Evolutionary conservation across 2,888 invertebrate genomes (phyloP).

Genomic region (Lasiommata megera): DNA sequence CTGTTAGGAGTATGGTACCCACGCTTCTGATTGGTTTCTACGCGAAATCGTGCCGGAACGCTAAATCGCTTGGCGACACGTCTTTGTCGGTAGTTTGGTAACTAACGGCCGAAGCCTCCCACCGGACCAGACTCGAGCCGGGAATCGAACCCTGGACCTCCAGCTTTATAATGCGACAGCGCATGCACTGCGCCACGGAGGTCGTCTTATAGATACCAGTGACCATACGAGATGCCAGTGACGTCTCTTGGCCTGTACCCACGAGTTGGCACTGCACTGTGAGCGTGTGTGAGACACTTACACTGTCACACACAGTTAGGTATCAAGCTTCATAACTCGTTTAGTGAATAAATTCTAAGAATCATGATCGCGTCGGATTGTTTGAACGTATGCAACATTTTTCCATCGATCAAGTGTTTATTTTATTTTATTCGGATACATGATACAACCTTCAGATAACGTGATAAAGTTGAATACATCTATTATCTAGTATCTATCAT

Average conservation of each 20-base stretch:
- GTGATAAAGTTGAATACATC: not conserved
- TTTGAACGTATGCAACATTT: slow-evolving; percentile 49
- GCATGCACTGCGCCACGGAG: no score
- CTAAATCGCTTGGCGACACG: no score
- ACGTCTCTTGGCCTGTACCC: not conserved
- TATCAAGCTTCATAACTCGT: slow-evolving; percentile 61
- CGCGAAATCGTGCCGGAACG: no score
- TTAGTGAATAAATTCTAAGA: slow-evolving; percentile 73
- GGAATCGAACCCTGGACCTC: no score
- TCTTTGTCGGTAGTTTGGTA: no score
- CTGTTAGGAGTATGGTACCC: no score
- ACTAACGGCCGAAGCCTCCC: no score
- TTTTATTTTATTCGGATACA: not conserved
- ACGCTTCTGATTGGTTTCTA: no score
- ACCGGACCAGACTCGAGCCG: no score
- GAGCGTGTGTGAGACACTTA: slow-evolving; percentile 43
- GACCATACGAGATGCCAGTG: slow-evolving; percentile 16
- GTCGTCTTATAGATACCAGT: no score
- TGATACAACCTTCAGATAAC: not conserved
- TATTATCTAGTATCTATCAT: no score
- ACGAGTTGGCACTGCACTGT: slow-evolving; percentile 36
- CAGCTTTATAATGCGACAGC: no score
- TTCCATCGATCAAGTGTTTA: slow-evolving; percentile 44
- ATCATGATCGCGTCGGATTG: slow-evolving; percentile 58
- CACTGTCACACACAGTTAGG: slow-evolving; percentile 38